A percentile compares a stretch with the other conserved stretches of the same genome.
Conservation (phyloP, 2,113 vertebrate species). For the Gadus chalcogrammus region DNA sequence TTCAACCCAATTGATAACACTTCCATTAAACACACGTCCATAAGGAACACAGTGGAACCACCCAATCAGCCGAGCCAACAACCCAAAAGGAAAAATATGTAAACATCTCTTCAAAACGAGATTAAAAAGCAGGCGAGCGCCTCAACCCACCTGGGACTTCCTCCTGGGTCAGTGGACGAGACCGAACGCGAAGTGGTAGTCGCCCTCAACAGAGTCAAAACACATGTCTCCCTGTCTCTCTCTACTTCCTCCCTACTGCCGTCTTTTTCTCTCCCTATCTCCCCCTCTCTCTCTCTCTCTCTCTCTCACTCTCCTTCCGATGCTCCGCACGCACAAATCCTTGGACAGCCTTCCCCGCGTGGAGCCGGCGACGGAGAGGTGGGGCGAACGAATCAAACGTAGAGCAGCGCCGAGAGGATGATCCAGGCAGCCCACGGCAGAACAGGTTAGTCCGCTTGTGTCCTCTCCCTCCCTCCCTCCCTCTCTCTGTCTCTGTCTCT, state of each 20-base stretch:
- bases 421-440: slow-evolving; percentile 13
- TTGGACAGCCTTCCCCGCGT: slow-evolving; percentile 26
- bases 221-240: slow-evolving; percentile 53
- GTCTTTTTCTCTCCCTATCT: background rate
- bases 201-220: slow-evolving; percentile 34
- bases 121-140: slow-evolving; percentile 15
- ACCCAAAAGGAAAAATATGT: background rate
- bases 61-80: background rate
- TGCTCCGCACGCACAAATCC: slow-evolving; percentile 23
- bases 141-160: slow-evolving; percentile 57
- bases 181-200: slow-evolving; percentile 41
- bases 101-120: background rate
- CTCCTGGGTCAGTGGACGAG: slow-evolving; percentile 53
- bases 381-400: background rate
- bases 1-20: too few species aligned
- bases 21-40: too few species aligned
- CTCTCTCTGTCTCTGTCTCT: background rate
- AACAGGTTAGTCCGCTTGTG: slow-evolving; percentile 40
- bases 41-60: background rate
- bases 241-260: background rate
- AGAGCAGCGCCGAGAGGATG: background rate
- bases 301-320: slow-evolving; percentile 9
- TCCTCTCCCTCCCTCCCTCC: background rate
- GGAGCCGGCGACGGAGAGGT: slow-evolving; percentile 20
- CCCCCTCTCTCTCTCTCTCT: background rate